Conservation (phyloP, 1,140 invertebrate species). For the Drosophila biarmipes region DNA sequence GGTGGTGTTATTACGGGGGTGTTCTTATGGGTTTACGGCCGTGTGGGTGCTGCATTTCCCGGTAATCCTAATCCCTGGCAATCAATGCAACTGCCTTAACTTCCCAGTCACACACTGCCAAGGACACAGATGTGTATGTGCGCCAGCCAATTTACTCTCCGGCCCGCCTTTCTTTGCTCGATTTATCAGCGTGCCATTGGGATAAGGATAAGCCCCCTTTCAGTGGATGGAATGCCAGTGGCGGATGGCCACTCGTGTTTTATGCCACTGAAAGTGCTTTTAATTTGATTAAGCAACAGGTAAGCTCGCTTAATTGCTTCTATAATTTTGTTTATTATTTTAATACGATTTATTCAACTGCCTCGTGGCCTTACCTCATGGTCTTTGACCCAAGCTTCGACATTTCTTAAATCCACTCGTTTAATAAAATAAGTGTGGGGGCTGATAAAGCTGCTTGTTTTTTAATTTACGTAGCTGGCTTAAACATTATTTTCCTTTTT, state of each 20-base stretch:
- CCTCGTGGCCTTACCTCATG: neutral
- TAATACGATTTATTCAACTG: neutral
- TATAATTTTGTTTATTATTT: neutral
- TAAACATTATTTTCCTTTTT: no score
- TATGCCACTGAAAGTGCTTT: neutral
- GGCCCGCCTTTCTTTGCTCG: conserved; percentile 13
- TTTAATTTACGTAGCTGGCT: no score
- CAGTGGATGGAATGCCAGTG: conserved; percentile 1
- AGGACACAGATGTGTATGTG: conserved; percentile 5
- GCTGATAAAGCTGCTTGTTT: no score
- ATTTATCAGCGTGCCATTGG: conserved; percentile 18
- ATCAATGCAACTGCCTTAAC: conserved; percentile 13
- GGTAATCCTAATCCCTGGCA: conserved; percentile 44
- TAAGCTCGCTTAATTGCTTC: neutral
- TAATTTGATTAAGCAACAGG: conserved; percentile 7
- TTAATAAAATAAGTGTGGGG: no score
- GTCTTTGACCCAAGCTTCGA: neutral
- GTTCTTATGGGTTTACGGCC: neutral
- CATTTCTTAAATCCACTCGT: neutral
- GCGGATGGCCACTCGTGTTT: neutral
- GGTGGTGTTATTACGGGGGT: neutral
- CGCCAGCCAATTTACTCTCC: conserved; percentile 14
- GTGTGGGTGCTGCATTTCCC: conserved; percentile 14
- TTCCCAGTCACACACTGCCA: conserved; percentile 6
- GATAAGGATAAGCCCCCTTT: conserved; percentile 15